These are phyloP conservation scores for Hyphantria cunea DNA, from an alignment of 1,140 invertebrate species.

Conservation along the genomic window DNA sequence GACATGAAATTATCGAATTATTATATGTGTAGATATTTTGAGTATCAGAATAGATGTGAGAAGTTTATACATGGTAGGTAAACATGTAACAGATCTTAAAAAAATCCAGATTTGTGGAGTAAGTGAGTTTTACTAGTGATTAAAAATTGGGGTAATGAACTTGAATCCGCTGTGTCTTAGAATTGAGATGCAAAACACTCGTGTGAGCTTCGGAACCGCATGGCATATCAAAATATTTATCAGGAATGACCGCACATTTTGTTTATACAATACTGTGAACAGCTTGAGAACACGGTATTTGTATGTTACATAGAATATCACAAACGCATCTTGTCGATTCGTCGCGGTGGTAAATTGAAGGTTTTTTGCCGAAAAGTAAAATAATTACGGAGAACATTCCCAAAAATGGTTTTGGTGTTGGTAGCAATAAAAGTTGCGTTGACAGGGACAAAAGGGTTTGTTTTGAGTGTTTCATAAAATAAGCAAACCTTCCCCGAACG, in stretches of 20 bases:
- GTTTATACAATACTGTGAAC: background rate
- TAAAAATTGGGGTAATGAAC: too few species aligned
- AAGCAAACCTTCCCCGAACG: slow-evolving; percentile 36
- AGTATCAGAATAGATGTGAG: too few species aligned
- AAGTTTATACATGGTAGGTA: too few species aligned
- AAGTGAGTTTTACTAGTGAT: too few species aligned
- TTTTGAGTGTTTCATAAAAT: slow-evolving; percentile 24
- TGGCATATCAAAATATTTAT: background rate
- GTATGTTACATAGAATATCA: slow-evolving; percentile 2
- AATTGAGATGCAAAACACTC: too few species aligned
- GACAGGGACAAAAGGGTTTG: slow-evolving; percentile 41
- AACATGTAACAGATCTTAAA: too few species aligned
- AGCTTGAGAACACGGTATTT: background rate
- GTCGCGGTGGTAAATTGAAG: slow-evolving; percentile 25
- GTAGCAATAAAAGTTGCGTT: slow-evolving; percentile 51
- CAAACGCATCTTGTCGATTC: slow-evolving; percentile 11
- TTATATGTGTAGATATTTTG: too few species aligned
- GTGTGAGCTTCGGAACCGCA: too few species aligned
- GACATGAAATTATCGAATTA: too few species aligned
- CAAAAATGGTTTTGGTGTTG: slow-evolving; percentile 39
- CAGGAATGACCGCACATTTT: background rate
- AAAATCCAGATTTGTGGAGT: too few species aligned
- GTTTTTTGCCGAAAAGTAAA: slow-evolving; percentile 36
- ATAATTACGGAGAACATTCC: slow-evolving; percentile 29
- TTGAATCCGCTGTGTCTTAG: too few species aligned